A percentile compares a stretch with the other conserved stretches of the same genome.
Conservation (phyloP, 2,113 vertebrate species). For the Megaceryle torquata region DNA sequence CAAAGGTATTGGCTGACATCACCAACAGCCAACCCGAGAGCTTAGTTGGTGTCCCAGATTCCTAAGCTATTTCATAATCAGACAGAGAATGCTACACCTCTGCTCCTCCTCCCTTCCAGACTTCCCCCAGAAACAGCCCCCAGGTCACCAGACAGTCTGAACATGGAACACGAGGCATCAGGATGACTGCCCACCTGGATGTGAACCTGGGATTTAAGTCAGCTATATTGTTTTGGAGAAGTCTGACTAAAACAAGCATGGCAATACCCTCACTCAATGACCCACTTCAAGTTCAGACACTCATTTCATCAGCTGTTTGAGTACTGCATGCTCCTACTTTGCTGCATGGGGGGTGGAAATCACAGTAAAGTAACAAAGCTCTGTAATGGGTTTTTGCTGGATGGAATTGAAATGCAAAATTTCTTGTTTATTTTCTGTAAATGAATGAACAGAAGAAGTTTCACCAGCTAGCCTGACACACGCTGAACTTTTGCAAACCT, state of each 20-base stretch:
- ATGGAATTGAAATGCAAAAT: neutral
- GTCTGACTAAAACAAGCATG: neutral
- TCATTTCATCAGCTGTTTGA: neutral
- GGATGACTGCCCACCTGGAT: neutral
- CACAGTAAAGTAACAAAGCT: neutral
- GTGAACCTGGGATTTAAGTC: neutral
- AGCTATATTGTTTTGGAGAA: neutral
- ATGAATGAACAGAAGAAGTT: neutral
- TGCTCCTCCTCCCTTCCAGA: neutral
- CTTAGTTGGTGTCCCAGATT: neutral
- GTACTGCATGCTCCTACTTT: neutral
- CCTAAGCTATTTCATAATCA: conserved; percentile 12
- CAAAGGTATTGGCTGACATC: conserved; percentile 3
- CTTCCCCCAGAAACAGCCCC: neutral
- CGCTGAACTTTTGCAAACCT: neutral
- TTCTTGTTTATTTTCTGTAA: neutral
- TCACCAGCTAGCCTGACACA: neutral
- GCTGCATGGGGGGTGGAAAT: neutral
- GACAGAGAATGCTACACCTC: neutral
- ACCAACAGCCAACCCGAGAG: neutral
- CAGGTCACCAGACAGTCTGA: neutral
- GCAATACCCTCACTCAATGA: neutral
- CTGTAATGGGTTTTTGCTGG: neutral
- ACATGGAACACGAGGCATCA: neutral
- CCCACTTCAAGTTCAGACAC: neutral